Evolutionary conservation across 1,140 invertebrate species (phyloP).

Genomic region (Drosophila orena): DNA sequence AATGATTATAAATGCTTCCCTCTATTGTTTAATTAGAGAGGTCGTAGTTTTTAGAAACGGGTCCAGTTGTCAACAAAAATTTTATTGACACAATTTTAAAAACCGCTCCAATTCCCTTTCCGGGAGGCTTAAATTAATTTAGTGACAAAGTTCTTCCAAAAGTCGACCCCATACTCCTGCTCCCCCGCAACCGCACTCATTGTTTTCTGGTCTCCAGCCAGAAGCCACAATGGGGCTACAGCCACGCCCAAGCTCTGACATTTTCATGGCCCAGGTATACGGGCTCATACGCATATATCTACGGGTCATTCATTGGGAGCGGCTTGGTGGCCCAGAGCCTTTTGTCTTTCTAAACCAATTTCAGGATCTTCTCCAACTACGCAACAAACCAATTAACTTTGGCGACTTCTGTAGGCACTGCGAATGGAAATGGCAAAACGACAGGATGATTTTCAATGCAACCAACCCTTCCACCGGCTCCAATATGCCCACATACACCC

Average conservation of each 20-base stretch:
- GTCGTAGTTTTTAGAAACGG: too few relatives aligned
- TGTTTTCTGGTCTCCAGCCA: slow-evolving; percentile 17
- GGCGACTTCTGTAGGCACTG: slow-evolving; percentile 39
- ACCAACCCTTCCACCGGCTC: slow-evolving; percentile 13
- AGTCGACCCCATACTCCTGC: slow-evolving; percentile 4
- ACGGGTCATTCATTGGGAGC: slow-evolving; percentile 25
- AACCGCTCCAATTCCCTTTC: slow-evolving; percentile 28
- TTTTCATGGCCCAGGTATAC: slow-evolving; percentile 23
- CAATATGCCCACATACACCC: slow-evolving; percentile 2
- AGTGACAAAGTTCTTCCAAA: slow-evolving; percentile 19
- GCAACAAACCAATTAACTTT: slow-evolving; percentile 76
- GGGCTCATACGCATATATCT: slow-evolving; percentile 4
- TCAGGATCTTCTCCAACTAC: slow-evolving; percentile 53
- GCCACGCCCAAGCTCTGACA: slow-evolving; percentile 63
- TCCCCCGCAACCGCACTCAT: slow-evolving; percentile 26
- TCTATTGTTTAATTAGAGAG: not conserved
- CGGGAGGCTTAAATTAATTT: slow-evolving; percentile 65
- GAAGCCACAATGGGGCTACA: slow-evolving; percentile 28
- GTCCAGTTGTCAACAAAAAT: slow-evolving; percentile 44
- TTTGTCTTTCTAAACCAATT: slow-evolving; percentile 67
- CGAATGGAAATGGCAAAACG: slow-evolving; percentile 59
- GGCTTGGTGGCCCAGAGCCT: slow-evolving; percentile 1
- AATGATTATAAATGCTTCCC: too few relatives aligned
- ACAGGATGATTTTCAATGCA: slow-evolving; percentile 50
- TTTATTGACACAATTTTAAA: slow-evolving; percentile 52